Conservation (phyloP, 2,797 vertebrate species). For the Bradypodion pumilum region DNA sequence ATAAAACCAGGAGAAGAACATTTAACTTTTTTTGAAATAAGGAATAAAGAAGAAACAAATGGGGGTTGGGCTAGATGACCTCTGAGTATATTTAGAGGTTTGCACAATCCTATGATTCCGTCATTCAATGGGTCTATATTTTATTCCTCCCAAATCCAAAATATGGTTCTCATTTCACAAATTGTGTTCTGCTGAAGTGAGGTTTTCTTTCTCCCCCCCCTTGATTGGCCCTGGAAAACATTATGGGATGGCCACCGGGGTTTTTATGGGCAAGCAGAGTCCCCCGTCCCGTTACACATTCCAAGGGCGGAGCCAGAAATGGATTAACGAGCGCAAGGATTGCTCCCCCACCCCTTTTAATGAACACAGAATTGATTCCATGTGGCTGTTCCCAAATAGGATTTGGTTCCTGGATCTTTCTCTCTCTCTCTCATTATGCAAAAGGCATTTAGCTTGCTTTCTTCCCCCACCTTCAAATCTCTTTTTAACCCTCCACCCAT, state of each 20-base stretch:
- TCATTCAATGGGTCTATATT: too few species aligned
- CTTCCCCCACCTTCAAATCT: background rate
- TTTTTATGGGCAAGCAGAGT: background rate
- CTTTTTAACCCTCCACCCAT: background rate
- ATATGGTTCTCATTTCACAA: background rate
- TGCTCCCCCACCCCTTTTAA: background rate
- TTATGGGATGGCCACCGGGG: background rate
- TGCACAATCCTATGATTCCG: too few species aligned
- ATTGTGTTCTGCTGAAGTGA: too few species aligned
- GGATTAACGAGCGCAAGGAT: slow-evolving; percentile 1
- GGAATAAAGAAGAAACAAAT: too few species aligned
- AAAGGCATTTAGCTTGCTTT: background rate
- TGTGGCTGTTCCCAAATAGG: background rate
- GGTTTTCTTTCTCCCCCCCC: background rate
- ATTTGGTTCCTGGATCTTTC: background rate
- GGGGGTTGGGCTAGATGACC: background rate
- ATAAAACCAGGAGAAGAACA: too few species aligned
- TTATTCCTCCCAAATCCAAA: too few species aligned
- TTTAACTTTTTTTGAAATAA: too few species aligned
- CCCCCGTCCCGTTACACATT: background rate
- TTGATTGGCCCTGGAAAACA: background rate
- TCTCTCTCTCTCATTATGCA: background rate
- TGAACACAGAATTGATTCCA: background rate
- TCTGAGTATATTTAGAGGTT: too few species aligned
- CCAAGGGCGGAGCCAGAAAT: background rate